A percentile compares a stretch with the other conserved stretches of the same genome.
Evolutionary conservation across 2,888 invertebrate species (phyloP).

Genomic region (Hyppa rectilinea): DNA sequence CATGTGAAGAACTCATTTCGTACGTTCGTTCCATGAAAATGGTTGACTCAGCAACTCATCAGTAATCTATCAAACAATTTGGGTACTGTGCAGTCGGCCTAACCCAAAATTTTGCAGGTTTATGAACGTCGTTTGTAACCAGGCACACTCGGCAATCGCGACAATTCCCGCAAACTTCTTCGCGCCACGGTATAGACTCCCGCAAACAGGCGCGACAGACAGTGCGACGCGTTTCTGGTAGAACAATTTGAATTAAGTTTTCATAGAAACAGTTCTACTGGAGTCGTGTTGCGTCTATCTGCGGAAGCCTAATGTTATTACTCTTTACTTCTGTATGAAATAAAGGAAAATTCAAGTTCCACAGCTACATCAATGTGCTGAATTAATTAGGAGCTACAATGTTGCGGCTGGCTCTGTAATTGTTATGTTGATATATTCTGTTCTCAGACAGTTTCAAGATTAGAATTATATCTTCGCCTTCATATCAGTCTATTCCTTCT

Average conservation of each 20-base stretch:
- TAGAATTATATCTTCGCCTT: neutral
- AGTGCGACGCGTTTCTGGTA: too few species aligned
- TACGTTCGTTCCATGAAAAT: neutral
- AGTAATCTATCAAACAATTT: slow-evolving; percentile 8
- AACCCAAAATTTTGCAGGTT: neutral
- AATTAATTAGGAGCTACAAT: neutral
- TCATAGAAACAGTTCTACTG: too few species aligned
- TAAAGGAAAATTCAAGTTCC: slow-evolving; percentile 7
- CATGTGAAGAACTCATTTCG: neutral
- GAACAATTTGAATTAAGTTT: too few species aligned
- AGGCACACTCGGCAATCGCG: neutral
- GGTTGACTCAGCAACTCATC: neutral
- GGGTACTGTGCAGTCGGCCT: neutral
- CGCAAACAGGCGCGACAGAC: too few species aligned
- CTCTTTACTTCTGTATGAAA: slow-evolving; percentile 17
- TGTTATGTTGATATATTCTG: neutral
- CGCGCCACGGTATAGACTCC: neutral
- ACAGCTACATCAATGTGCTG: neutral
- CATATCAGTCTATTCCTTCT: too few species aligned
- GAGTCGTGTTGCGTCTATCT: too few species aligned
- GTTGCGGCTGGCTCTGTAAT: neutral
- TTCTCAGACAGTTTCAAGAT: neutral
- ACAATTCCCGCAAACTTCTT: slow-evolving; percentile 14
- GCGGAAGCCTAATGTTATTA: slow-evolving; percentile 30
- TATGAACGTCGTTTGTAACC: slow-evolving; percentile 13